A percentile compares a stretch with the other conserved stretches of the same genome.
Evolutionary conservation across 53 echinoderm and acorn worm species (phyloP).

Genomic region (Echinometra lucunter): DNA sequence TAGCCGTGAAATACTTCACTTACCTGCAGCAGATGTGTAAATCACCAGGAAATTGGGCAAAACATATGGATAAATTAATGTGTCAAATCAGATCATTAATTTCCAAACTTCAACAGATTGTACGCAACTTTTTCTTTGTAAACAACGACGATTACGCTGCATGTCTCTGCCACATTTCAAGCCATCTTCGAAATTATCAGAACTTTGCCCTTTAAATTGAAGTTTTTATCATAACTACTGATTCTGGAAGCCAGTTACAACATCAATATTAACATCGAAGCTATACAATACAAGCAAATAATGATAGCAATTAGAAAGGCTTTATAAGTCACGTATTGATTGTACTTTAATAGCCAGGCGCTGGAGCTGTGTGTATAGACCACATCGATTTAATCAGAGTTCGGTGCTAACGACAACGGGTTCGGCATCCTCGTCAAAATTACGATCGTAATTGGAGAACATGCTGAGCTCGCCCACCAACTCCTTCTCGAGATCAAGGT

Average conservation of each 20-base stretch:
- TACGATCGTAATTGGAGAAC: constrained; percentile 60
- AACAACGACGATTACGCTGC: no score
- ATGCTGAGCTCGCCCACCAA: constrained; percentile 70
- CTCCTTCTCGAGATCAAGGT: constrained; percentile 61
- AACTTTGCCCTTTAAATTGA: no score
- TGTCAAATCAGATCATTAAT: no score
- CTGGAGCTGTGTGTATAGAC: neutral
- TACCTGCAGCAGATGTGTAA: neutral
- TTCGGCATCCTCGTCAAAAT: constrained; percentile 60
- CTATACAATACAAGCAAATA: neutral
- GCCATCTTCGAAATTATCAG: no score
- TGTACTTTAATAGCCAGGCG: neutral
- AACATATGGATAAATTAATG: neutral
- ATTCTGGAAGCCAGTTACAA: no score
- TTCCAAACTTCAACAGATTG: no score
- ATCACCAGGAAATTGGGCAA: neutral
- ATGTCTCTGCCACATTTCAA: no score
- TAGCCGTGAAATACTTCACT: neutral
- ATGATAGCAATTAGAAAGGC: neutral
- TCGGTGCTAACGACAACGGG: constrained; percentile 61
- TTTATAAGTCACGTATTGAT: neutral
- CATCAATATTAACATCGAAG: neutral
- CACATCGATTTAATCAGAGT: constrained; percentile 7
- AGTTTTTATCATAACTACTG: no score
- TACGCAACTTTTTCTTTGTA: no score